Evolutionary conservation across 2,113 vertebrate genomes (phyloP), one percentile per base, ranked within the genome.

Genomic region (Oophaga pumilio): DNA sequence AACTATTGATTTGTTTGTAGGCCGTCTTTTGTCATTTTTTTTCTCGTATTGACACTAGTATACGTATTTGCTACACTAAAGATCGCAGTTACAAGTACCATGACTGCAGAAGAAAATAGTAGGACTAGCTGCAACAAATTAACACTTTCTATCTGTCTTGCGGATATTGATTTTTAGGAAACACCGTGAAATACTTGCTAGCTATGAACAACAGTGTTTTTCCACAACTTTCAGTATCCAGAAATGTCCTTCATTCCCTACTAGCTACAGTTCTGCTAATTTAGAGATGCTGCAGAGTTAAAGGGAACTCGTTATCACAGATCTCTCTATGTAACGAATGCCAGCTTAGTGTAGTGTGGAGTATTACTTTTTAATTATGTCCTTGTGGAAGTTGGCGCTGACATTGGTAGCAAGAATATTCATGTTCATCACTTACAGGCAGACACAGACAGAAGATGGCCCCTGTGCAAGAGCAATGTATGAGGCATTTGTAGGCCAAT

Each of bases 1-100:
- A 68, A 50, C 71, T 73, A 88, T 59, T 62, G 71, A 77, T 77
- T 88, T 15, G n/a, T 62, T 76, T 83, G 18, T 49, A 24, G 60
- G 11, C 59, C 68, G 7, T 50, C 28, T 76, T 84, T 8, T 56
- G 71, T 66, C 17, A 82, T 43, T 60, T 60, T 52, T n/a, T 79
- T 20, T 11, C 53, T 74, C 50, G 33, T 49, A 74, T 74, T 74
- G 71, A 74, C 43, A n/a, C 10, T 26, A 15, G 22, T 83, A 68
- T 22, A 28, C 13, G 15, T 50, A 64, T 82, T 59, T 49, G 12
- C 57, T 13, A 6, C 18, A 64, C 18, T 82, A 83, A 83, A 83
- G 62, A 26, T 28, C 28, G 77, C 14, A 80, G 57, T 18, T 57
- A 79, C 26, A 26, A 59, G 53, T 9, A 17, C 8, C 43, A 50